Base-by-base conservation (phyloP, 2,888 invertebrate genomes). In the Caenorhabditis plicata region DNA sequence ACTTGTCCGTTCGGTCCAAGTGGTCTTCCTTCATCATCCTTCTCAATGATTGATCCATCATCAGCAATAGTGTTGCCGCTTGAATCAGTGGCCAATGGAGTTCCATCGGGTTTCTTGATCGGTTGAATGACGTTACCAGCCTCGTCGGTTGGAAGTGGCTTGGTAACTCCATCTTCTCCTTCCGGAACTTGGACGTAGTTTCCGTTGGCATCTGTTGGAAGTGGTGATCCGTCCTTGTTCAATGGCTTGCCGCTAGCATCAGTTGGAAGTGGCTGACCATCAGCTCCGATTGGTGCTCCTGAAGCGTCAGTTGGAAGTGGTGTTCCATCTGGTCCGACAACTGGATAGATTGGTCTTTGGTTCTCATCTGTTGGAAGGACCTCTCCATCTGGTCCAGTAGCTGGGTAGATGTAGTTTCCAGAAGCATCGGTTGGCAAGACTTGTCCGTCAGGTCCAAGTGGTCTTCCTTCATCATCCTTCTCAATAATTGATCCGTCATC, bases 261-360 rank as follows among this genome's bases (percentile, higher is more conserved):
- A 3, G 64, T 64, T 2, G 64, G 47, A 20, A 67, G 33, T 1
- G 58, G 40, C 4, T 45, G 11, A 22, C 66, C 66, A 11, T 68
- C 60, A 4, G 38, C 32, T 23, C 58, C 49, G 20, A 56, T 27
- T 11, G 23, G 26, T 25, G 19, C 35, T 29, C 61, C 45, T 17
- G 43, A 25, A n/a, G 38, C 46, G 39, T 72, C 48, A 15, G 69
- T 72, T 9, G 64, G 67, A 23, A 68, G 40, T 15, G 71, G 64
- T 22, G 53, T 41, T 8, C 70, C 69, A 25, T 72, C 72, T 4
- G 73, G 64, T 19, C 64, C 65, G 23, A 74, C 53, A 19, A 49
- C 36, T 5, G 39, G 23, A 17, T 44, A 20, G 23, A 19, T 52
- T 36, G 26, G 33, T 33, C 39, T 9, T 15, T 50, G 40, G 29